Conservation (phyloP, 2,888 invertebrate genomes). For the Mechanitis mazaeus region DNA sequence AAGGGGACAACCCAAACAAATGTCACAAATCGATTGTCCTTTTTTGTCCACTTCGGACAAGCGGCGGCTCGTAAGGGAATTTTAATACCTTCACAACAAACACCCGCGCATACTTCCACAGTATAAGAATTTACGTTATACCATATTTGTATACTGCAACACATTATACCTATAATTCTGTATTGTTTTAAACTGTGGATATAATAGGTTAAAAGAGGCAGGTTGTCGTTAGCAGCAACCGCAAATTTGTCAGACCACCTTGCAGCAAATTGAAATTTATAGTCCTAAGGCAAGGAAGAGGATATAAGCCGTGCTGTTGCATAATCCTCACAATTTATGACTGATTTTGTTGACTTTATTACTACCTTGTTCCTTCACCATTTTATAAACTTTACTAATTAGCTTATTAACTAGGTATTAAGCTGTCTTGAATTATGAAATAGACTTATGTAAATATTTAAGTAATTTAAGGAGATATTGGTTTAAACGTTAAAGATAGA, state of each 20-base stretch:
- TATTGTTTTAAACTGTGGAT: slow-evolving; percentile 29
- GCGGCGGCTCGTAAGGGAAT: slow-evolving; percentile 31
- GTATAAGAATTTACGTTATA: slow-evolving; percentile 28
- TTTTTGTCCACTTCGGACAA: slow-evolving; percentile 36
- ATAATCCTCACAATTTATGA: slow-evolving; percentile 72
- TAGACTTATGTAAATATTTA: background rate
- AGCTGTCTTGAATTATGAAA: background rate
- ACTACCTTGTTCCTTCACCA: slow-evolving; percentile 55
- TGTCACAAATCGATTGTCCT: slow-evolving; percentile 40
- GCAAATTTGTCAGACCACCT: slow-evolving; percentile 77
- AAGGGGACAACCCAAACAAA: slow-evolving; percentile 36
- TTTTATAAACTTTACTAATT: slow-evolving; percentile 38
- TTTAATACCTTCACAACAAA: slow-evolving; percentile 26
- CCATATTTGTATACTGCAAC: slow-evolving; percentile 20
- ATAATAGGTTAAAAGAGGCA: slow-evolving; percentile 35
- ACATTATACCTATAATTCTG: slow-evolving; percentile 7
- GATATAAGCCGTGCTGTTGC: slow-evolving; percentile 70
- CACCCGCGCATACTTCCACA: slow-evolving; percentile 29
- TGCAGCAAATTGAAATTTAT: slow-evolving; percentile 73
- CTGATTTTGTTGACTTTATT: slow-evolving; percentile 57
- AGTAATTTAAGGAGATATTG: background rate
- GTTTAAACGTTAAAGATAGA: slow-evolving; percentile 12
- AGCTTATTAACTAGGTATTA: slow-evolving; percentile 3
- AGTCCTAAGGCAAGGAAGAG: slow-evolving; percentile 66
- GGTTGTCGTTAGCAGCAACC: slow-evolving; percentile 48